Percentiles rank a stretch among this genome's conserved stretches.
phyloP scores from a whole-genome alignment of 2,888 invertebrate species.

The Lochmaea crataegi region DNA sequence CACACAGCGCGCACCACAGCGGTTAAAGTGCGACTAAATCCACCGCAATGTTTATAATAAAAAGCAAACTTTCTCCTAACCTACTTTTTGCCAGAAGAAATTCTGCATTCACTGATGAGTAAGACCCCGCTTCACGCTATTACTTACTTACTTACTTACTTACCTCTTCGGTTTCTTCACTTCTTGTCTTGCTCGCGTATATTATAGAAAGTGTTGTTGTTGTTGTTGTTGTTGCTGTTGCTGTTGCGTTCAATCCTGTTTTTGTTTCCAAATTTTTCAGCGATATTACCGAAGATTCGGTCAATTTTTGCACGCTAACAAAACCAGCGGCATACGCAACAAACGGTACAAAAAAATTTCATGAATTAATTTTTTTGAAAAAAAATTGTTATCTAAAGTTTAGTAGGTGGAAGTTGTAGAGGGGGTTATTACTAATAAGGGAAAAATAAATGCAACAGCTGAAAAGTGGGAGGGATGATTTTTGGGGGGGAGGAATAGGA shows the following conservation, averaged over 20 bases:
- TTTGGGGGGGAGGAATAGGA: too few species aligned
- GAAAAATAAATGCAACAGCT: too few species aligned
- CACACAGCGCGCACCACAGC: conserved; percentile 51
- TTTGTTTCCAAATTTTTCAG: conserved; percentile 33
- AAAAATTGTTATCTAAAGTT: too few species aligned
- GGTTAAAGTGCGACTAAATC: conserved; percentile 61
- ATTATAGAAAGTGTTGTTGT: conserved; percentile 32
- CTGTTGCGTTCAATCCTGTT: conserved; percentile 31
- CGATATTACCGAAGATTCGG: not conserved
- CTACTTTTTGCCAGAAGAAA: conserved; percentile 58
- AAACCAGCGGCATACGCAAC: conserved; percentile 5
- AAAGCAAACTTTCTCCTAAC: conserved; percentile 65
- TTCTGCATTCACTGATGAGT: conserved; percentile 46
- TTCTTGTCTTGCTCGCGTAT: conserved; percentile 18
- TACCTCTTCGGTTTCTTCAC: conserved; percentile 27
- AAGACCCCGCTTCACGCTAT: conserved; percentile 27
- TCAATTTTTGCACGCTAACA: not conserved
- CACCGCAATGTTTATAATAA: conserved; percentile 59
- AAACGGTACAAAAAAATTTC: not conserved
- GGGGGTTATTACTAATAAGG: too few species aligned
- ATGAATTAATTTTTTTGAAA: too few species aligned
- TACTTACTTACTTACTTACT: too few species aligned
- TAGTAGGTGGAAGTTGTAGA: too few species aligned
- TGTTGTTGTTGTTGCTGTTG: too few species aligned
- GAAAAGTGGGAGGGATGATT: too few species aligned